These are phyloP conservation scores for Drosophila truncata DNA, from an alignment of 1,140 invertebrate species.

Conservation along the genomic window DNA sequence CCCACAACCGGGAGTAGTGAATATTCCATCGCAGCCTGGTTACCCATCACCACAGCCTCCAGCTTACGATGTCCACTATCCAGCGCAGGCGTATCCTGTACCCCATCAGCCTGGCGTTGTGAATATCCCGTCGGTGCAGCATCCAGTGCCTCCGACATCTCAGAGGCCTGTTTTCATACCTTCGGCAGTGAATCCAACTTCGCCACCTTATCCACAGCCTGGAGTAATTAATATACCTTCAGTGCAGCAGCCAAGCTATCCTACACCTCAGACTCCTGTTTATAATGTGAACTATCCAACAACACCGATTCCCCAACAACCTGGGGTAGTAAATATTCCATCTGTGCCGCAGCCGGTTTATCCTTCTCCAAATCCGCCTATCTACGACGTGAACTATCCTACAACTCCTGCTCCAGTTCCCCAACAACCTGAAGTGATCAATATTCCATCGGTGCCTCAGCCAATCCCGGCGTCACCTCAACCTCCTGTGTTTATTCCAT, in stretches of 20 bases:
- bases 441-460: conserved; percentile 45
- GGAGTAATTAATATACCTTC: conserved; percentile 87
- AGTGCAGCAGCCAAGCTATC: conserved; percentile 17
- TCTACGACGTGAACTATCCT: conserved; percentile 87
- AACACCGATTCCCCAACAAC: conserved; percentile 12
- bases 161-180: conserved; percentile 18
- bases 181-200: background rate
- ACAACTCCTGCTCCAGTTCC: conserved; percentile 4
- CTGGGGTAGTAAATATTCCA: conserved; percentile 87
- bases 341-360: conserved; percentile 38
- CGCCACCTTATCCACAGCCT: conserved; percentile 85
- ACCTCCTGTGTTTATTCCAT: conserved; percentile 16
- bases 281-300: conserved; percentile 86
- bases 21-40: conserved; percentile 61
- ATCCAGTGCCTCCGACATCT: conserved; percentile 21
- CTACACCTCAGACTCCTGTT: conserved; percentile 22
- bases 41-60: conserved; percentile 34
- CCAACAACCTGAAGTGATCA: conserved; percentile 44
- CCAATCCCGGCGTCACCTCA: conserved; percentile 26
- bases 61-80: conserved; percentile 39
- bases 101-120: conserved; percentile 26
- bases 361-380: conserved; percentile 90
- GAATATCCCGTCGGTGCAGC: conserved; percentile 44
- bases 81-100: conserved; percentile 14
- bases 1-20: conserved; percentile 89